A percentile compares a stretch with the other conserved stretches of the same genome.
These are phyloP conservation scores for Paedocypris micromegethes DNA, from an alignment of 2,797 vertebrate genomes.

Conservation along the genomic window DNA sequence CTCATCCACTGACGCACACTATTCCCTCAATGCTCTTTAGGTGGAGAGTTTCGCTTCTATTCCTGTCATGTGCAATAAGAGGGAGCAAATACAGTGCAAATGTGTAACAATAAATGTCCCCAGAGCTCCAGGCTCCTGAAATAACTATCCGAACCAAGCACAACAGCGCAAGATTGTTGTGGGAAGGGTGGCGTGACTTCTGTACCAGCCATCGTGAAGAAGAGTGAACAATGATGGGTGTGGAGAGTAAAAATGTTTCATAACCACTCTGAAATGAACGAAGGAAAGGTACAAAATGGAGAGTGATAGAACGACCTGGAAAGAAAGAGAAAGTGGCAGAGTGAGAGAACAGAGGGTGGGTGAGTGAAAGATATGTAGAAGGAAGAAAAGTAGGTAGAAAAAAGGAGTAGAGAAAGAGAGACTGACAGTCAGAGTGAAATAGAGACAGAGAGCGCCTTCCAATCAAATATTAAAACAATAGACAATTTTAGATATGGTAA, in stretches of 20 bases:
- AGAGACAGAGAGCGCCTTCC: no score
- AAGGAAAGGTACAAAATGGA: background rate
- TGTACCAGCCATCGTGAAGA: conserved; percentile 19
- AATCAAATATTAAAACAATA: no score
- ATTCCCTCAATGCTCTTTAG: conserved; percentile 53
- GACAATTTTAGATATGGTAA: no score
- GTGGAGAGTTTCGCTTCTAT: conserved; percentile 46
- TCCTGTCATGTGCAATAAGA: conserved; percentile 31
- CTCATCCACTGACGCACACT: conserved; percentile 40
- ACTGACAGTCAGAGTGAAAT: no score
- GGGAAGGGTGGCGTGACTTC: conserved; percentile 24
- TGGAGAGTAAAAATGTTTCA: conserved; percentile 25
- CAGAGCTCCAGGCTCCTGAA: conserved; percentile 45
- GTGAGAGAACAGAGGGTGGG: no score
- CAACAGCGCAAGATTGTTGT: conserved; percentile 16
- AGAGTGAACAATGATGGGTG: conserved; percentile 12
- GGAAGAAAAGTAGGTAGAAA: no score
- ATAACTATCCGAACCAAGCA: conserved; percentile 48
- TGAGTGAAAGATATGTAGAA: no score
- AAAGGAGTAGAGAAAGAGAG: no score
- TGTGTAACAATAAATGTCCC: conserved; percentile 50
- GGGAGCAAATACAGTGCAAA: conserved; percentile 34
- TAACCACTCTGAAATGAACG: conserved; percentile 28
- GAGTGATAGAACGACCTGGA: no score
- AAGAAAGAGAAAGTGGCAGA: no score